These are phyloP conservation scores for Myxocyprinus asiaticus DNA, from an alignment of 2,113 vertebrate genomes.

Conservation along the genomic window DNA sequence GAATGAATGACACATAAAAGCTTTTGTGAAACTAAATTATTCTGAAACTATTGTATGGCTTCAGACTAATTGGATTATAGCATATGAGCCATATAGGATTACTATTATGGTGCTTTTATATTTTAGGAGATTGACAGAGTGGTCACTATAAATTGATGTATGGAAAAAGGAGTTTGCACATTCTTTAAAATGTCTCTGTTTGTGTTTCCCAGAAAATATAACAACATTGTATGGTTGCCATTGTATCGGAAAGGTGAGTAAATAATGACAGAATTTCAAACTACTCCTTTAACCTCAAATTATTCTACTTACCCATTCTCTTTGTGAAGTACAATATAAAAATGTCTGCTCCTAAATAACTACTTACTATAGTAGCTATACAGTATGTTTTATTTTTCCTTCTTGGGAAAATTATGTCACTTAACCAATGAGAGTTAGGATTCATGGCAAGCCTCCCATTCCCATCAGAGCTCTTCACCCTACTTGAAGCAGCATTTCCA, in stretches of 20 bases:
- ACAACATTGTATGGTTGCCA: not conserved
- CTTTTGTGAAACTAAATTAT: too few species aligned
- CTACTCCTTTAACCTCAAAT: not conserved
- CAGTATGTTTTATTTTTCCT: not conserved
- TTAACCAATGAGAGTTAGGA: conserved; percentile 7
- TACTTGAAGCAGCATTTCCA: conserved; percentile 37
- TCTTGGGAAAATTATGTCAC: not conserved
- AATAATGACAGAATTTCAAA: not conserved
- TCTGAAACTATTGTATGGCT: too few species aligned
- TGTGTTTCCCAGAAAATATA: not conserved
- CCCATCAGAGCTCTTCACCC: conserved; percentile 23
- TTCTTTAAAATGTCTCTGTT: too few species aligned
- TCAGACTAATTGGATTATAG: too few species aligned
- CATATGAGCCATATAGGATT: too few species aligned
- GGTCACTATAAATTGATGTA: too few species aligned
- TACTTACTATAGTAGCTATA: not conserved
- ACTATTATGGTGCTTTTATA: too few species aligned
- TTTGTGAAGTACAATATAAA: too few species aligned
- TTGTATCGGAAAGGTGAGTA: not conserved
- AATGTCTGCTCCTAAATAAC: not conserved
- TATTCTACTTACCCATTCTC: too few species aligned
- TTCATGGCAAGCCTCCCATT: conserved; percentile 6
- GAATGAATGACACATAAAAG: too few species aligned
- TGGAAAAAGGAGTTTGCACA: too few species aligned
- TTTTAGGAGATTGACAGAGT: too few species aligned